Percentiles rank a stretch among this genome's conserved stretches.
Conservation (phyloP, 1,140 invertebrate genomes). For the Proales similis region DNA sequence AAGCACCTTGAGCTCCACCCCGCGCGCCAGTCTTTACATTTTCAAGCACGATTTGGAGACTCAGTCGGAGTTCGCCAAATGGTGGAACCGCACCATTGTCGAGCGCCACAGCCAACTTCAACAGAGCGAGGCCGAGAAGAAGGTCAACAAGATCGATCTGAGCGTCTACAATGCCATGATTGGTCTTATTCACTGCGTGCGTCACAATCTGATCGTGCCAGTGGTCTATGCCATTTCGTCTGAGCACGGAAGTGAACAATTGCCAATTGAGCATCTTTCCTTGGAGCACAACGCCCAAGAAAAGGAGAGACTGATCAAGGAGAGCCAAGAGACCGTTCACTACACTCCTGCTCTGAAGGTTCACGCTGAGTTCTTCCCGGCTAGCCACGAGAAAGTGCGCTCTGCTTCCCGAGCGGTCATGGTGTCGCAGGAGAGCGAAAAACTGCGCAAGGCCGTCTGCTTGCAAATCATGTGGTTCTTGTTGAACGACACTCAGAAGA, state of each 20-base stretch:
- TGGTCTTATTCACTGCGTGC: constrained; percentile 17
- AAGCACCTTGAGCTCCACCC: constrained; percentile 34
- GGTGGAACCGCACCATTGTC: constrained; percentile 11
- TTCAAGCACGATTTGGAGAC: constrained; percentile 30
- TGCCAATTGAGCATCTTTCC: too few species aligned
- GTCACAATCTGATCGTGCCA: constrained; percentile 23
- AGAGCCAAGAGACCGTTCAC: constrained; percentile 17
- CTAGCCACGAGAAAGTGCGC: constrained; percentile 17
- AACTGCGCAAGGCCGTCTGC: constrained; percentile 19
- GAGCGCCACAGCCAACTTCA: constrained; percentile 25
- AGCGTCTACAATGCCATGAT: constrained; percentile 14
- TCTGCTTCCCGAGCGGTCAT: constrained; percentile 11
- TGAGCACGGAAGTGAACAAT: neutral
- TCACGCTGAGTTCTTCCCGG: constrained; percentile 22
- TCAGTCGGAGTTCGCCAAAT: constrained; percentile 26
- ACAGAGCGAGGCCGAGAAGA: constrained; percentile 5
- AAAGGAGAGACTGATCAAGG: neutral
- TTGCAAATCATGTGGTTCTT: constrained; percentile 32
- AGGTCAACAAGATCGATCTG: constrained; percentile 25
- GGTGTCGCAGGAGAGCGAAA: constrained; percentile 6
- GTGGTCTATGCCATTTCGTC: constrained; percentile 6
- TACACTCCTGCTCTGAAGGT: constrained; percentile 22
- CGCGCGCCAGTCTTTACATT: neutral
- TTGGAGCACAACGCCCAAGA: neutral
- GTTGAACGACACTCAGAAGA: constrained; percentile 33